Evolutionary conservation across 2,888 invertebrate species (phyloP).

Genomic region (Drosophila multiciliata): DNA sequence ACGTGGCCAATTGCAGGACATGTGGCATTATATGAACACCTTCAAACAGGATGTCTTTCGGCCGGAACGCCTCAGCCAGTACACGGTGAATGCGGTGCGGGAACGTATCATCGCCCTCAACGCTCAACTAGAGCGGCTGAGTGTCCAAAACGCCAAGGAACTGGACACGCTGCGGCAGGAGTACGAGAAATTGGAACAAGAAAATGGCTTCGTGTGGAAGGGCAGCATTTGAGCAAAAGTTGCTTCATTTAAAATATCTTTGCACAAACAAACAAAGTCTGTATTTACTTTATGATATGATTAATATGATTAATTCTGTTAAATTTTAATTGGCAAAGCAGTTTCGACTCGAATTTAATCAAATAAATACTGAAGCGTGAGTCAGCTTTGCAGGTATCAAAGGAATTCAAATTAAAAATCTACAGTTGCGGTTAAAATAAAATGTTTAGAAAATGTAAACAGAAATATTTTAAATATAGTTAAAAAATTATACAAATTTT

Average conservation of each 20-base stretch:
- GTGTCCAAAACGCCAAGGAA: constrained; percentile 68
- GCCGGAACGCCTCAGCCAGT: constrained; percentile 75
- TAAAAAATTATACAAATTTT: neutral
- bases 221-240: constrained; percentile 35
- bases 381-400: neutral
- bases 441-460: neutral
- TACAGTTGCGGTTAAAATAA: neutral
- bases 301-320: neutral
- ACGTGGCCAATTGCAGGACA: constrained; percentile 77
- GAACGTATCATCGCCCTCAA: constrained; percentile 81
- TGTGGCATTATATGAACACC: constrained; percentile 78
- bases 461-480: neutral
- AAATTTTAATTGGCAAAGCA: neutral
- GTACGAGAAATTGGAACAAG: constrained; percentile 63
- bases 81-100: constrained; percentile 72
- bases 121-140: constrained; percentile 73
- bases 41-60: constrained; percentile 77
- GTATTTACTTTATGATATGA: neutral
- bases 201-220: constrained; percentile 69
- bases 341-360: neutral
- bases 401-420: neutral
- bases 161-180: constrained; percentile 62
- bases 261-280: neutral
- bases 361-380: neutral
- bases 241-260: neutral